Percentiles rank a stretch among this genome's conserved stretches.
These are phyloP conservation scores for Diplodus sargus DNA, from an alignment of 2,797 vertebrate species.

Conservation along the genomic window DNA sequence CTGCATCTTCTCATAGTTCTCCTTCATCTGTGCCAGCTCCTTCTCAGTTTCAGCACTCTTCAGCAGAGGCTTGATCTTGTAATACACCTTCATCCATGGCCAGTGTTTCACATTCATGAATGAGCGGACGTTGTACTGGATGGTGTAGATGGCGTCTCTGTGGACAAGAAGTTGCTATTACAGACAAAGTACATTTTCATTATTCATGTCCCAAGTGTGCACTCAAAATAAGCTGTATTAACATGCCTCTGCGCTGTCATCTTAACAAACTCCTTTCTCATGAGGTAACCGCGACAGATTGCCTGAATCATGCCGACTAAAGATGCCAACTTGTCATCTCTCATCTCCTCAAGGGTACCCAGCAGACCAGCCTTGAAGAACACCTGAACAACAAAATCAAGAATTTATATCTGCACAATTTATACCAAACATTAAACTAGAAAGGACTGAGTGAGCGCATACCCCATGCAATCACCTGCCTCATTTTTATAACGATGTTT, in stretches of 20 bases:
- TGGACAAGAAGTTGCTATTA: slow-evolving; percentile 12
- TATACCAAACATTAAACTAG: background rate
- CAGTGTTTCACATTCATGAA: slow-evolving; percentile 94
- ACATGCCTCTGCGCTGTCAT: slow-evolving; percentile 87
- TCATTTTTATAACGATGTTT: no score
- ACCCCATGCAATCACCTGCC: no score
- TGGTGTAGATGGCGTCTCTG: slow-evolving; percentile 88
- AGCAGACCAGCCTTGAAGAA: slow-evolving; percentile 92
- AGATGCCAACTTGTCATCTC: slow-evolving; percentile 87
- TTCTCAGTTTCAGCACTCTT: slow-evolving; percentile 92
- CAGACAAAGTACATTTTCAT: rapidly evolving
- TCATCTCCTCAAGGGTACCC: slow-evolving; percentile 89
- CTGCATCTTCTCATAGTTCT: slow-evolving; percentile 83
- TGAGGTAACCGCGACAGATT: slow-evolving; percentile 84
- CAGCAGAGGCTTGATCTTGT: slow-evolving; percentile 94
- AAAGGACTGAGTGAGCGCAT: no score
- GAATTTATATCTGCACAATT: background rate
- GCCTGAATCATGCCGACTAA: slow-evolving; percentile 88
- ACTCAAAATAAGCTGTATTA: background rate
- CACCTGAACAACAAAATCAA: slow-evolving; percentile 74
- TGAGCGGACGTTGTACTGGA: slow-evolving; percentile 90
- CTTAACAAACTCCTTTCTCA: slow-evolving; percentile 87
- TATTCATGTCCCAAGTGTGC: rapidly evolving
- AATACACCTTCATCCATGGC: slow-evolving; percentile 96
- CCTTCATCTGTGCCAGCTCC: slow-evolving; percentile 91